Evolutionary conservation across 1,140 invertebrate genomes (phyloP), one percentile per base, ranked within the genome.

Genomic region (Eubasilissa regina): DNA sequence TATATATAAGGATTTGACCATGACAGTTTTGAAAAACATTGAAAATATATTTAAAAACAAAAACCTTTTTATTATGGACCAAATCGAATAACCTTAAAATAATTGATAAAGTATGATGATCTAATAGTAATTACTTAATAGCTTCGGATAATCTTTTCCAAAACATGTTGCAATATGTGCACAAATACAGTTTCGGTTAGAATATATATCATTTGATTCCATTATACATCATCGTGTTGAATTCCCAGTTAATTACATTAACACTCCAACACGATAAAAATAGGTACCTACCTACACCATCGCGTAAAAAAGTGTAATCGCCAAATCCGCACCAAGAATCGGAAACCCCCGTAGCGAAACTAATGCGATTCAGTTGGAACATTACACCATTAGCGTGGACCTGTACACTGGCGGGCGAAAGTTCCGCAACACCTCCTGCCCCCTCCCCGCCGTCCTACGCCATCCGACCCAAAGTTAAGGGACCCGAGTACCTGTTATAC

Each of bases 341-440:
- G 60, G 60, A 13, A 35, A 45, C 64, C 15, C 70, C 51, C 51
- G 47, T 21, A 25, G 48, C 48, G 70, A 53, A 19, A 35, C 48
- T 73, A 73, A 75, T 75, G 73, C 73, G 35, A 75, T 75, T 60
- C 73, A 43, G 73, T 58, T 15, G 55, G 53, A 56, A 75, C 55
- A 73, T 73, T 73, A 73, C 70, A 73, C 70, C 70, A 73, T 73
- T 73, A 73, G 70, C 48, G 51, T 8, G 21, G 47, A 35, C 70
- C 47, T 25, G 70, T 56, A 73, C 70, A 73, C 17, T 73, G 25
- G 35, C 47, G 70, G 48, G 47, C 70, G n/a, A 73, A 73, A 73
- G 48, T 73, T 73, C 51, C 51, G 21, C 51, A 56, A 21, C 70
- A 43, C 17, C 48, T 12, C 25, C 47, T 13, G 0, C 1, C 70